Evolutionary conservation across 53 echinoderm and acorn worm species (phyloP).

Genomic region (Crossaster papposus): DNA sequence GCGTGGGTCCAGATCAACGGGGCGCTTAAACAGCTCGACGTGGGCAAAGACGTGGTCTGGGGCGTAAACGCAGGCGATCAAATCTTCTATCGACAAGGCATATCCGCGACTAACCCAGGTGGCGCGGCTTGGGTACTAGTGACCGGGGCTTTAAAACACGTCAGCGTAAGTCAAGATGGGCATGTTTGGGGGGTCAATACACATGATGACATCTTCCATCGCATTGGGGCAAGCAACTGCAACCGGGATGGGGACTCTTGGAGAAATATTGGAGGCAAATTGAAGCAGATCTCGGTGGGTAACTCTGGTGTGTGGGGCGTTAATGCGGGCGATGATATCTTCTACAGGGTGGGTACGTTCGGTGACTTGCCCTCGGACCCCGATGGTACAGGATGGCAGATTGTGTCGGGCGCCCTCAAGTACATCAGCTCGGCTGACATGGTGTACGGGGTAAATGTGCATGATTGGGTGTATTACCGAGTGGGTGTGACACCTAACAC

Average conservation of each 20-base stretch:
- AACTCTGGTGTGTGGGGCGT: constrained; percentile 24
- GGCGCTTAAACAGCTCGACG: constrained; percentile 12
- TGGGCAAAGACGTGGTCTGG: constrained; percentile 14
- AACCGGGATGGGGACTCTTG: neutral
- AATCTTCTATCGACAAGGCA: constrained; percentile 12
- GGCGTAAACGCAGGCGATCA: neutral
- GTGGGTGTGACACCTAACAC: neutral
- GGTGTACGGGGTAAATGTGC: neutral
- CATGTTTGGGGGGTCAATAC: constrained; percentile 28
- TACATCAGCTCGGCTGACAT: constrained; percentile 28
- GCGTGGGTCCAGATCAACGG: neutral
- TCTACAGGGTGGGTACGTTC: constrained; percentile 21
- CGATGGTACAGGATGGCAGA: neutral
- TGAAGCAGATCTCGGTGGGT: constrained; percentile 26
- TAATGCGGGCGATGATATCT: constrained; percentile 1
- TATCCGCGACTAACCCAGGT: neutral
- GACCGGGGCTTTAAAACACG: neutral
- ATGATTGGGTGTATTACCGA: neutral
- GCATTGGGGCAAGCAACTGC: constrained; percentile 29
- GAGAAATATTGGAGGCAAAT: neutral
- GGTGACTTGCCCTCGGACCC: constrained; percentile 20
- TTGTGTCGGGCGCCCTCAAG: neutral
- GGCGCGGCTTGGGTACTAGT: neutral
- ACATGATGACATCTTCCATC: neutral
- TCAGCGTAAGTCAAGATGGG: constrained; percentile 22